phyloP scores from a whole-genome alignment of 2,888 invertebrate species.

The Blastobasis lacticolella region DNA sequence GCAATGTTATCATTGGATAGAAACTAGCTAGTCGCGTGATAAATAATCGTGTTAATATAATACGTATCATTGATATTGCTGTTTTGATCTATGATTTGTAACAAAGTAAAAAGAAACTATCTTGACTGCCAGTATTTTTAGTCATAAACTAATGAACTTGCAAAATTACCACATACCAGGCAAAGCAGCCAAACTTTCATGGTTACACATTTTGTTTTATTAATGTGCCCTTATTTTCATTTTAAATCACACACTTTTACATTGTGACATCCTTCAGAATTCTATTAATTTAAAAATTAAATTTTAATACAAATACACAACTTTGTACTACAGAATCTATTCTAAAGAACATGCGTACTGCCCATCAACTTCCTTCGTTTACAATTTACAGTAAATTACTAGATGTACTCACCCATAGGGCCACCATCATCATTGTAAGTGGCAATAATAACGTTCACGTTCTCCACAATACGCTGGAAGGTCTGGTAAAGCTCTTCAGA shows the following conservation, averaged over 20 bases:
- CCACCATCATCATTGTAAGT: conserved; percentile 98
- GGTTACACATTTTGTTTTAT: too few species aligned
- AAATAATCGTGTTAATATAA: background rate
- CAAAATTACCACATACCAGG: too few species aligned
- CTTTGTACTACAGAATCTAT: too few species aligned
- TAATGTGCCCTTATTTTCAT: background rate
- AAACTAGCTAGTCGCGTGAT: conserved; percentile 11
- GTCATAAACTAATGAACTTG: too few species aligned
- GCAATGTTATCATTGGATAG: conserved; percentile 8
- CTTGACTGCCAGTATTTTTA: too few species aligned
- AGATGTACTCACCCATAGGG: conserved; percentile 85
- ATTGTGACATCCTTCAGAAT: too few species aligned
- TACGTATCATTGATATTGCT: too few species aligned
- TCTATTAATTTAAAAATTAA: too few species aligned
- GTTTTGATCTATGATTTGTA: too few species aligned
- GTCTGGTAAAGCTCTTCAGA: conserved; percentile 98
- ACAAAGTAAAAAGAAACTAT: too few species aligned
- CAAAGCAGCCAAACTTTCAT: too few species aligned
- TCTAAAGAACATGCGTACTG: background rate
- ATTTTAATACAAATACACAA: background rate
- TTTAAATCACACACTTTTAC: too few species aligned
- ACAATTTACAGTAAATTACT: background rate
- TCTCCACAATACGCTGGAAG: conserved; percentile 99
- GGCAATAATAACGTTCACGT: conserved; percentile 99
- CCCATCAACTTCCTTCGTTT: background rate